Evolutionary conservation across 1,140 invertebrate genomes (phyloP), one percentile per base, ranked within the genome.

Genomic region (Euwallacea similis): DNA sequence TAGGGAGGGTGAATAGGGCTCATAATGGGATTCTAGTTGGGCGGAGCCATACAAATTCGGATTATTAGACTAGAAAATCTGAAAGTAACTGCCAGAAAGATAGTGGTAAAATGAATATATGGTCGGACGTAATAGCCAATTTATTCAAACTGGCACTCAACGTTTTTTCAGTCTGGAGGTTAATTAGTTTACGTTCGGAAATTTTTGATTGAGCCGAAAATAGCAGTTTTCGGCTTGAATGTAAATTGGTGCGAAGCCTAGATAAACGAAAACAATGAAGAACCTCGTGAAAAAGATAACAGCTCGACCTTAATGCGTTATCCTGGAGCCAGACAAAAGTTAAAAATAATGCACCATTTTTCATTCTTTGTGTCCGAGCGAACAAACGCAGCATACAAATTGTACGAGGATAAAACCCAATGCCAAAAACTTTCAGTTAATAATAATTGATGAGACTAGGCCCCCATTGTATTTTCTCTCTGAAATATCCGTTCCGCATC

Each of bases 401-500:
- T 61, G 58, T 60, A 59, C 15, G 43, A 46, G 66, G 58, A 68
- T 59, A 60, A 68, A 68, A 68, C 56, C 58, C 42, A 60, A 59
- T 50, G 43, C 58, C 58, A 68, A 68, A 68, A 68, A 68, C 54
- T 59, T 68, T 68, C 42, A 68, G 66, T 68, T 68, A 68, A 68
- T 68, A 59, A 68, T 68, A 59, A 68, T 68, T 68, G 66, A 68
- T 68, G 66, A 13, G 55, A 21, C 42, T 59, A 42, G 43, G 56
- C 43, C 58, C 46, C 58, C 53, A 68, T 68, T 68, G 66, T 68
- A 61, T 68, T 68, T 59, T 21, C 44, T 68, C 60, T 68, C 15
- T 42, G 56, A 68, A 66, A 66, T 60, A 68, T 60, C 56, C 58
- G 43, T 33, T 60, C 55, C 58, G 58, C 44, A 60, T 68, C 66